Base-by-base conservation (phyloP, 1,140 invertebrate genomes). In the honey bee (Apis mellifera) region DNA sequence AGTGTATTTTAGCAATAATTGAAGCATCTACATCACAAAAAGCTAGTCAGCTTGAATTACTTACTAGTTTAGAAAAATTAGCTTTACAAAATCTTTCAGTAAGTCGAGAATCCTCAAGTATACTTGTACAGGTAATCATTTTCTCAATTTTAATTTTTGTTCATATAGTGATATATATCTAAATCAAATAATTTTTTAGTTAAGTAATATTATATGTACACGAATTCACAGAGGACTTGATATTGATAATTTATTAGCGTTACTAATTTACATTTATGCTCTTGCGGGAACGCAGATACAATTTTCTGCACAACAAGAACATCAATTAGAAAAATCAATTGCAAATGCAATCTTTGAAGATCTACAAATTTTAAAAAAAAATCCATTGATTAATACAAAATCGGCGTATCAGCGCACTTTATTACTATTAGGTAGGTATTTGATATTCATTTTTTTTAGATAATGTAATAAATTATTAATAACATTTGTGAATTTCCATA, bases 261-360 rank as follows among this genome's bases (percentile, higher is more conserved):
- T 96, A 17, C 89, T 96, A 12, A 94, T 96, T 26, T 94, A 96
- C 88, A 91, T 96, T n/a, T 96, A 96, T 86, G 95, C 96, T 4
- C 89, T 96, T 4, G 94, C 93, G 80, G 96, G 95, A 5, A 95
- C 93, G 1, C 95, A 96, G 83, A 94, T 95, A 32, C 90, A 92
- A 9, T 96, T 96, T 89, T 92, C 95, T 15, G 84, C 91, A 13
- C 91, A 94, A 52, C 95, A 95, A 89, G 95, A 95, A 90, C 94
- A 94, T n/a, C 94, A 92, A 26, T 87, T 96, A 1, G 90, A 92
- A 68, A 93, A 95, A 70, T 92, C 95, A 0, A 90, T 96, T 15
- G 94, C 93, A 23, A 94, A 94, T 48, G 95, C 95, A 60, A 92
- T 96, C 84, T 95, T 95, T 66, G 95, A 96, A 86, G 96, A 96